These are phyloP conservation scores for Pogona vitticeps DNA, from an alignment of 2,113 vertebrate species.

Conservation along the genomic window DNA sequence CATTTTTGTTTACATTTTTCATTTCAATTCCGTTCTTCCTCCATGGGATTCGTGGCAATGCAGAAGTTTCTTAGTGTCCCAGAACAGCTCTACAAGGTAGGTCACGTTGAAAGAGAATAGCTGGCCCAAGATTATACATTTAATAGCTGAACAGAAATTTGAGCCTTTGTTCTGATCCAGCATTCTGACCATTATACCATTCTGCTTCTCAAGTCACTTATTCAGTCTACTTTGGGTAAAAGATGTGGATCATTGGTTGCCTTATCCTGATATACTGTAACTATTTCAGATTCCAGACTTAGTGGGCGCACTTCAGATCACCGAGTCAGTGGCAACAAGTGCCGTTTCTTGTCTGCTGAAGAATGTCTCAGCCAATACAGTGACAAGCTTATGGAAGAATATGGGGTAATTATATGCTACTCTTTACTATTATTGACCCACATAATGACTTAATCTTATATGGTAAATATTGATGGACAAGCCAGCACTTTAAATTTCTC, in stretches of 20 bases:
- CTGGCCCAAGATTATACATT: neutral
- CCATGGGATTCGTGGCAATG: neutral
- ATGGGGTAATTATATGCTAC: conserved; percentile 53
- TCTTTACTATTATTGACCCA: neutral
- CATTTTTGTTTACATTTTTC: neutral
- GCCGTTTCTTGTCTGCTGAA: conserved; percentile 62
- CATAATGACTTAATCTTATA: conserved; percentile 15
- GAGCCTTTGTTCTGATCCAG: neutral
- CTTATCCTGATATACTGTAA: neutral
- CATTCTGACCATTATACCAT: too few species aligned
- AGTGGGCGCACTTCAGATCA: neutral
- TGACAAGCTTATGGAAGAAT: conserved; percentile 64
- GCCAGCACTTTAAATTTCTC: neutral
- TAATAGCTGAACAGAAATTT: neutral
- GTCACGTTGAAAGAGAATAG: neutral
- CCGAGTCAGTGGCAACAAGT: conserved; percentile 7
- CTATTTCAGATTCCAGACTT: conserved; percentile 41
- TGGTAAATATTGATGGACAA: neutral
- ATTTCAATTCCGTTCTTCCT: neutral
- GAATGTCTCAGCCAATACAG: conserved; percentile 69
- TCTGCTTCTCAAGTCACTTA: neutral
- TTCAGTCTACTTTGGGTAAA: neutral
- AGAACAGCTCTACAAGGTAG: neutral
- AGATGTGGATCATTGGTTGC: neutral
- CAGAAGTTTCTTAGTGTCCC: neutral